These are phyloP conservation scores for Prorops nasuta DNA, from an alignment of 1,140 invertebrate species.

Conservation along the genomic window DNA sequence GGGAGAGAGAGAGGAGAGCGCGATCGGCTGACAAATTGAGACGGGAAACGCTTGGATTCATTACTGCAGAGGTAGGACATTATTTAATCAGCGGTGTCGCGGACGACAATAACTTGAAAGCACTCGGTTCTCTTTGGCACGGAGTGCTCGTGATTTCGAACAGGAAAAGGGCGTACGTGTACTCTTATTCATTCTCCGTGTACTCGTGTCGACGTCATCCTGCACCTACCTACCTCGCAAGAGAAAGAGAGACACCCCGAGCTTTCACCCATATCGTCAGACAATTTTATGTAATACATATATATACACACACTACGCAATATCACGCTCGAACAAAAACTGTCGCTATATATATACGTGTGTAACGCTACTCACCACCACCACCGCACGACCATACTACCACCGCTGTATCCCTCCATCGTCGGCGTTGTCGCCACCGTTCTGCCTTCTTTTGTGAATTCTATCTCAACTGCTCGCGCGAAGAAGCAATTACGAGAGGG, in stretches of 20 bases:
- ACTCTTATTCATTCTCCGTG: not conserved
- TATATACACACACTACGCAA: not conserved
- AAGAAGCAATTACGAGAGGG: too few relatives aligned
- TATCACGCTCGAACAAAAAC: too few relatives aligned
- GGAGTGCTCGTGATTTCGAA: not conserved
- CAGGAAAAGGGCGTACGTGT: constrained; percentile 1
- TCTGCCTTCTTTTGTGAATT: too few relatives aligned
- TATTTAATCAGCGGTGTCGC: not conserved
- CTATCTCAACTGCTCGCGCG: too few relatives aligned
- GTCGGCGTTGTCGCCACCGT: not conserved
- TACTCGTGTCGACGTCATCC: not conserved
- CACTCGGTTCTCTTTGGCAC: not conserved
- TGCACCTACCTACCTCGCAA: not conserved
- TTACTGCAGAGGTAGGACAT: not conserved
- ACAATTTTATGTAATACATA: not conserved
- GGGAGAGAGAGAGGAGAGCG: constrained; percentile 9
- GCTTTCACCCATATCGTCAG: not conserved
- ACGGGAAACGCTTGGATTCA: constrained; percentile 16
- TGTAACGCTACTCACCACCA: too few relatives aligned
- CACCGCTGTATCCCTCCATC: too few relatives aligned
- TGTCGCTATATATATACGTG: too few relatives aligned
- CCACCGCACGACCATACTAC: too few relatives aligned
- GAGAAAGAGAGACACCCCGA: not conserved
- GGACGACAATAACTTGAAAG: not conserved
- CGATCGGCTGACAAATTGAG: constrained; percentile 15